Percentiles rank a stretch among this genome's conserved stretches.
phyloP scores from a whole-genome alignment of 1,140 invertebrate species.

The Delia radicum region DNA sequence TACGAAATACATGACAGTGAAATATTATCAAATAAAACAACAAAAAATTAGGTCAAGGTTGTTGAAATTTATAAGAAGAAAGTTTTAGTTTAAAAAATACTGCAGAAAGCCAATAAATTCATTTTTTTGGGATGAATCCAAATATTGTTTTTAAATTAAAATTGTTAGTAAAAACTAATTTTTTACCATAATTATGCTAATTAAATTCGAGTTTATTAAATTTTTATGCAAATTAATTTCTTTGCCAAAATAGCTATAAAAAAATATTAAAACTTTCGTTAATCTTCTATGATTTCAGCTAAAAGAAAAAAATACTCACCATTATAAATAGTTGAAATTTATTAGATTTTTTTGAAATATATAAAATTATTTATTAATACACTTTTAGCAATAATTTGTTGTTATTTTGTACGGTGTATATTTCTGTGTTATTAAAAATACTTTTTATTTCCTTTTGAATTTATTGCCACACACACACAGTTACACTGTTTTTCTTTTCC shows the following conservation, averaged over 20 bases:
- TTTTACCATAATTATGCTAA: too few species aligned
- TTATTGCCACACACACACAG: background rate
- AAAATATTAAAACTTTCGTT: too few species aligned
- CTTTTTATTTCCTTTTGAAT: background rate
- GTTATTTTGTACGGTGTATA: too few species aligned
- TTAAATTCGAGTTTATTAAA: too few species aligned
- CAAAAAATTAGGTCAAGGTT: background rate
- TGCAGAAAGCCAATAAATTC: background rate
- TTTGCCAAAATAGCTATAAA: background rate
- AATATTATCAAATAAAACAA: background rate
- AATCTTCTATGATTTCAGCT: too few species aligned
- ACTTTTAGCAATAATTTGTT: background rate
- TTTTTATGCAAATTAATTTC: background rate
- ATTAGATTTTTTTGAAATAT: slow-evolving; percentile 17
- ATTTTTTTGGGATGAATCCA: too few species aligned
- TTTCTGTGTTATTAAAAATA: slow-evolving; percentile 2
- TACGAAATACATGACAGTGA: background rate
- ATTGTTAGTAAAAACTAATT: too few species aligned
- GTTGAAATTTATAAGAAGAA: background rate
- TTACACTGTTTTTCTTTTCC: too few species aligned
- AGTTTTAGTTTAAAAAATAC: background rate
- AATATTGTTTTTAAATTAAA: too few species aligned
- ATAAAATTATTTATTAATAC: slow-evolving; percentile 7
- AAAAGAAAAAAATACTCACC: slow-evolving; percentile 23
- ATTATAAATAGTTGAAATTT: slow-evolving; percentile 30